These are phyloP conservation scores for Brachionus sp. DNA, from an alignment of 1,140 invertebrate genomes.

Conservation along the genomic window DNA sequence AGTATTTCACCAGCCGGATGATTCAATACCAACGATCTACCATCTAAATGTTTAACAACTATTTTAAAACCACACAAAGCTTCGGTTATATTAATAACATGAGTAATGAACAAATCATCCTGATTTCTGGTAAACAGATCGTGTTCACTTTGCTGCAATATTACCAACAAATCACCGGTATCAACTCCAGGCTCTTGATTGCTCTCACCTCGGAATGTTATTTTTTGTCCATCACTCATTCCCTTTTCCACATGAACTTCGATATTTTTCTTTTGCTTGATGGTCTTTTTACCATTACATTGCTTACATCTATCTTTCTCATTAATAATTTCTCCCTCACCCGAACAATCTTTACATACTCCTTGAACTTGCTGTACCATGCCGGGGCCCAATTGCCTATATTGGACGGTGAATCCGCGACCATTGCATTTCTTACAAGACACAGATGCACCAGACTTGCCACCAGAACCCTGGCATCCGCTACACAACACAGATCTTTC, in stretches of 20 bases:
- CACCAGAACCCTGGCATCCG: conserved; percentile 81
- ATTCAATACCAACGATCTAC: conserved; percentile 76
- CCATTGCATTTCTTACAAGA: conserved; percentile 78
- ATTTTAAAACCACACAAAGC: conserved; percentile 88
- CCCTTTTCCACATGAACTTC: conserved; percentile 32
- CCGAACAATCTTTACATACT: conserved; percentile 71
- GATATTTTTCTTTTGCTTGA: conserved; percentile 28
- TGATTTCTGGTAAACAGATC: conserved; percentile 70
- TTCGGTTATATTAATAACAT: conserved; percentile 75
- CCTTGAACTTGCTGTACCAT: conserved; percentile 89
- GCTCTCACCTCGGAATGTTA: conserved; percentile 34
- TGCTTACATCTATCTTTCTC: conserved; percentile 46
- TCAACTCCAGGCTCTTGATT: conserved; percentile 59
- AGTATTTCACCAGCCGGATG: conserved; percentile 67
- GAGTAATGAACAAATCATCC: conserved; percentile 74
- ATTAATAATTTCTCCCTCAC: conserved; percentile 41
- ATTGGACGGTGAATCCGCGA: conserved; percentile 75
- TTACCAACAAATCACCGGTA: conserved; percentile 79
- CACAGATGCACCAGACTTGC: conserved; percentile 75
- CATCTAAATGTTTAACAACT: conserved; percentile 81
- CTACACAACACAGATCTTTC: conserved; percentile 91
- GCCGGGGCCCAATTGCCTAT: conserved; percentile 81
- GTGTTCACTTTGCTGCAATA: conserved; percentile 87
- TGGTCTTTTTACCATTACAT: conserved; percentile 43
- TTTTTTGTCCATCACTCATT: conserved; percentile 62